Evolutionary conservation across 1,140 invertebrate genomes (phyloP), one percentile per base, ranked within the genome.

Genomic region (Apolygus lucorum): DNA sequence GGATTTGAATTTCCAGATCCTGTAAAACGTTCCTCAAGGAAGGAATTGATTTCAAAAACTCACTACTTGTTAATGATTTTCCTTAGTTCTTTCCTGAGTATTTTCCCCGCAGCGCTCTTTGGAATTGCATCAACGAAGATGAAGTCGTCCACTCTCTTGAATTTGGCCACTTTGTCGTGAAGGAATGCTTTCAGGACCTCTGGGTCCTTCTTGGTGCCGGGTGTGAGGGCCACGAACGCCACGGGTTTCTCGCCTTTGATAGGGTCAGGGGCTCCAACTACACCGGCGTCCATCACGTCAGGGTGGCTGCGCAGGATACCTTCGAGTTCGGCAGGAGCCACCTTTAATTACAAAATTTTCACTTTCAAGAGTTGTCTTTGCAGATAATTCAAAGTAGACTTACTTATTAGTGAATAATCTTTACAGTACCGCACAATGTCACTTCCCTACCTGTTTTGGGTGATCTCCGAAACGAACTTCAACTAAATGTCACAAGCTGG

Each of bases 81-180:
- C 54, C 22, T 84, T 68, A 90, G 77, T 24, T 82, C 77, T 73
- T 81, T 81, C 72, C 88, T 82, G 64, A 92, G 77, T 72, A 91
- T 90, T 81, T 92, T 92, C 29, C 90, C 90, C 0, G 86, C 82
- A 0, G 85, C 76, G 75, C 83, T 89, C 78, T 90, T 91, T 2
- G 90, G 90, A 74, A 93, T 89, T 64, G 81, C 78, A 1, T 86
- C 78, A 0, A 89, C 77, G 72, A 91, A 87, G 71, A 85, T 78
- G 2, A 92, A 82, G 17, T 86, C 84, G 27, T 87, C 88, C 73
- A 91, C 79, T 66, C 84, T 81, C 74, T 91, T 91, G 72, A 85
- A 89, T 1, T 83, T 79, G 0, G 87, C 83, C 1, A 90, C 84
- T 74, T 86, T 87, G 26, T 76, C 82, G 11, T 69, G 52, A n/a